Evolutionary conservation across 1,140 invertebrate genomes (phyloP).

Genomic region (Heliconius hermathena): DNA sequence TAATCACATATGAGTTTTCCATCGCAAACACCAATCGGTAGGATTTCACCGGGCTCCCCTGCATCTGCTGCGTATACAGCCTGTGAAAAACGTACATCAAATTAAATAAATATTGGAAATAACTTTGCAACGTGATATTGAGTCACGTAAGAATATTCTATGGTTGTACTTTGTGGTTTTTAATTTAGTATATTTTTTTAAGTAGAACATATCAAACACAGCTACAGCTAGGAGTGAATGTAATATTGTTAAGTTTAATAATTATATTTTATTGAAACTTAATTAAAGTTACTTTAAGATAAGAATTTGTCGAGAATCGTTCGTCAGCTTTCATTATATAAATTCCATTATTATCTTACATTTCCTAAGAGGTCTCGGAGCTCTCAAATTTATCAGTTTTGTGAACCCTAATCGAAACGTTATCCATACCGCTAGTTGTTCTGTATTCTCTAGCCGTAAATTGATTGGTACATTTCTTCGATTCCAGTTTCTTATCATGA

Average conservation of each 20-base stretch:
- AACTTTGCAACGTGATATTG: neutral
- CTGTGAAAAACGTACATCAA: neutral
- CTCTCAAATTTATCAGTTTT: neutral
- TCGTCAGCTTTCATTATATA: neutral
- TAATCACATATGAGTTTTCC: conserved; percentile 35
- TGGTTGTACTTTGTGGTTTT: no score
- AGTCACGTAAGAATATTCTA: no score
- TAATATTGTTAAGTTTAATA: neutral
- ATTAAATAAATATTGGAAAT: neutral
- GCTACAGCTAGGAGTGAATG: no score
- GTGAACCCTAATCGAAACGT: neutral
- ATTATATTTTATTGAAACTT: no score
- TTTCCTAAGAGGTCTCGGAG: neutral
- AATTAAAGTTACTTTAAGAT: neutral
- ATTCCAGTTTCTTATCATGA: neutral
- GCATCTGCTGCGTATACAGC: conserved; percentile 27
- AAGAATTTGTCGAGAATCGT: no score
- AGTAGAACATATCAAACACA: no score
- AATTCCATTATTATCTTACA: neutral
- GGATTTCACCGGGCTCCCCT: conserved; percentile 21
- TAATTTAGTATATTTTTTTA: no score
- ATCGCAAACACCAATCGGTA: conserved; percentile 35
- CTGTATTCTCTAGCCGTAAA: neutral
- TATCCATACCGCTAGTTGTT: neutral
- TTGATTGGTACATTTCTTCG: neutral